A percentile compares a stretch with the other conserved stretches of the same genome.
Conservation (phyloP, 2,888 invertebrate genomes). For the Ptilodon capucinus region DNA sequence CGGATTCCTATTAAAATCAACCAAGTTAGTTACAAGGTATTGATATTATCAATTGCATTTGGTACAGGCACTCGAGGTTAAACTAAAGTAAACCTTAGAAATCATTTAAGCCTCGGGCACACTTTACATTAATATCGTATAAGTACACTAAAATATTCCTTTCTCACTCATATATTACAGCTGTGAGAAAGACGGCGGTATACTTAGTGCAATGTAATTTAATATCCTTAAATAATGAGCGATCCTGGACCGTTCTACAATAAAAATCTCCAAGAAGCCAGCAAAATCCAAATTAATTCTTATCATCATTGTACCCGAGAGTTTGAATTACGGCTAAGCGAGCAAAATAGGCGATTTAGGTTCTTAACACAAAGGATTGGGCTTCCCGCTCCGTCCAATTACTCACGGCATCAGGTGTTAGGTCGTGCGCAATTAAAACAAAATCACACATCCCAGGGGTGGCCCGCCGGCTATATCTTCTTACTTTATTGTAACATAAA, state of each 20-base stretch:
- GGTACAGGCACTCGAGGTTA: too few relatives aligned
- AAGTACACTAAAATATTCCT: too few relatives aligned
- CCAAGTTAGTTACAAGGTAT: neutral
- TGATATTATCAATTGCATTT: too few relatives aligned
- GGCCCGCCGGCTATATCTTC: slow-evolving; percentile 44
- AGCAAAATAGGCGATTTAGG: slow-evolving; percentile 5
- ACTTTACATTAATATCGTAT: too few relatives aligned
- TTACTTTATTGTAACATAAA: slow-evolving; percentile 77
- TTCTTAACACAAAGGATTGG: slow-evolving; percentile 28
- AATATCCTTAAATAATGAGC: too few relatives aligned
- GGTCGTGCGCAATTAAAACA: slow-evolving; percentile 65
- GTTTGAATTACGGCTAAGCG: slow-evolving; percentile 1
- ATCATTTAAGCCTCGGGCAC: too few relatives aligned
- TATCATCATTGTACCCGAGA: neutral
- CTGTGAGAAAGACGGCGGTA: too few relatives aligned
- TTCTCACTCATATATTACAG: too few relatives aligned
- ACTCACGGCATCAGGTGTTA: slow-evolving; percentile 62
- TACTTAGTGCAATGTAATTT: too few relatives aligned
- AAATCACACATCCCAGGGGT: slow-evolving; percentile 55
- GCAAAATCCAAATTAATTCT: neutral
- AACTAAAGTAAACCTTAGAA: too few relatives aligned
- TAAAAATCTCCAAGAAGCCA: neutral
- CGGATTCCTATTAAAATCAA: neutral
- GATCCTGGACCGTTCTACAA: too few relatives aligned
- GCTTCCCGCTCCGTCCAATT: slow-evolving; percentile 23